Evolutionary conservation across 1,140 invertebrate species (phyloP).

Genomic region (Helicoverpa zea): DNA sequence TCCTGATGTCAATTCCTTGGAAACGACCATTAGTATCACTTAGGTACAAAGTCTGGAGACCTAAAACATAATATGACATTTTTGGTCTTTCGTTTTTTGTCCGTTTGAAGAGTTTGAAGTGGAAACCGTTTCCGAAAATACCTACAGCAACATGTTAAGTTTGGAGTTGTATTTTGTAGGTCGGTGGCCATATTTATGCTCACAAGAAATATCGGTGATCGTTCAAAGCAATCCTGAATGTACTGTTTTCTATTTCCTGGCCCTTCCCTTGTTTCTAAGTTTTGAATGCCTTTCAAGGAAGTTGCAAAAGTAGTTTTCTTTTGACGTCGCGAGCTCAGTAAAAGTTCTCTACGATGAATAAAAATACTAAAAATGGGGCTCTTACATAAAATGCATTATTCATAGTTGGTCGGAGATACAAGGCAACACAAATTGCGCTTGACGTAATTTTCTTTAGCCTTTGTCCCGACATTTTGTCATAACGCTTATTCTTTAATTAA

Average conservation of each 20-base stretch:
- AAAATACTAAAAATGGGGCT: not conserved
- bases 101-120: too few species aligned
- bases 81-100: too few species aligned
- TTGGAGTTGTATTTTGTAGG: too few species aligned
- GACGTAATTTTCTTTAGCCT: slow-evolving; percentile 9
- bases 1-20: too few species aligned
- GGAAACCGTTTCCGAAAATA: too few species aligned
- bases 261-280: not conserved
- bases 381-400: slow-evolving; percentile 29
- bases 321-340: not conserved
- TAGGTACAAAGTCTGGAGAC: too few species aligned
- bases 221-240: not conserved
- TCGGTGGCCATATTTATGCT: too few species aligned
- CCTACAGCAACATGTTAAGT: too few species aligned
- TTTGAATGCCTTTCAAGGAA: slow-evolving; percentile 6
- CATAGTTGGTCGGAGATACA: slow-evolving; percentile 3
- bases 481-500: not conserved
- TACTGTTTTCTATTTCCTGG: not conserved
- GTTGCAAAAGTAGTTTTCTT: slow-evolving; percentile 20
- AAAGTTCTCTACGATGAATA: slow-evolving; percentile 11
- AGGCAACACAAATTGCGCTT: not conserved
- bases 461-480: not conserved
- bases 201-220: too few species aligned
- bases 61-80: too few species aligned
- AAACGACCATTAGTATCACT: too few species aligned